Conservation (phyloP, 2,888 invertebrate genomes). For the Piscicola geometra region DNA sequence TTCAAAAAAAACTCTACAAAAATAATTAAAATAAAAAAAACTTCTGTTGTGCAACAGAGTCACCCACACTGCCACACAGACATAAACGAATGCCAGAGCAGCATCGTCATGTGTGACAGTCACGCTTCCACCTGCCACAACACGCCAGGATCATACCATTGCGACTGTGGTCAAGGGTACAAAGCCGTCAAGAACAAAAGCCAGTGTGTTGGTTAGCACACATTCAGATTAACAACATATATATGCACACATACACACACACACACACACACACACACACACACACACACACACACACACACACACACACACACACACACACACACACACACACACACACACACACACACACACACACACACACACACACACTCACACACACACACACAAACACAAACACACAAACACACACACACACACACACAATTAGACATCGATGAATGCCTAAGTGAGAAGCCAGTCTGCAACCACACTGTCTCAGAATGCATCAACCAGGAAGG, state of each 20-base stretch:
- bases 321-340: too few species aligned
- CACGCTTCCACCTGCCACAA: neutral
- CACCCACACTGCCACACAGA: neutral
- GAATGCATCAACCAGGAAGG: neutral
- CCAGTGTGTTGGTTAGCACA: neutral
- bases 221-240: too few species aligned
- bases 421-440: constrained; percentile 2
- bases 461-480: neutral
- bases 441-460: neutral
- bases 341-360: too few species aligned
- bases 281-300: too few species aligned
- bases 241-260: too few species aligned
- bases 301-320: too few species aligned
- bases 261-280: too few species aligned
- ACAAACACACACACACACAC: too few species aligned
- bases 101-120: neutral
- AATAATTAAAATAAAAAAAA: too few species aligned
- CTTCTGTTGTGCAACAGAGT: neutral
- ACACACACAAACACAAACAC: too few species aligned
- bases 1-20: too few species aligned
- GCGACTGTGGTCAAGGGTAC: neutral
- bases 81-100: neutral
- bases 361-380: too few species aligned
- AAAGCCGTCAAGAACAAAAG: neutral
- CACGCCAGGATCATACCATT: neutral